phyloP scores from a whole-genome alignment of 2,113 vertebrate species.

The Carassius gibelio region DNA sequence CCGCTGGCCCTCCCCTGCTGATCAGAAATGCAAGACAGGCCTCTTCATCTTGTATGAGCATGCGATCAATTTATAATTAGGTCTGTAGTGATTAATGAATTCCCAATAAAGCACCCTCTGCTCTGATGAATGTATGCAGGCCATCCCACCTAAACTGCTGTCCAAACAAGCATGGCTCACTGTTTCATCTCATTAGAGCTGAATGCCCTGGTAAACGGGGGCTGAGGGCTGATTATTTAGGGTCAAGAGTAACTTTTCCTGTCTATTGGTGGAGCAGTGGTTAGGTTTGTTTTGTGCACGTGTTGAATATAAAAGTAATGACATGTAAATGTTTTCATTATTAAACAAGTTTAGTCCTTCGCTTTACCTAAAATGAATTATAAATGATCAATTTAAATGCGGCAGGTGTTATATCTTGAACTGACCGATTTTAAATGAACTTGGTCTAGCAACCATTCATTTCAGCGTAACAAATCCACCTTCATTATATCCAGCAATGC shows the following conservation, averaged over 20 bases:
- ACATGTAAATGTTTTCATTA: background rate
- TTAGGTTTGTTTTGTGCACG: background rate
- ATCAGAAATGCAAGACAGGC: conserved; percentile 54
- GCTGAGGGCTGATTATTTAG: conserved; percentile 16
- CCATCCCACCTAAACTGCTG: conserved; percentile 56
- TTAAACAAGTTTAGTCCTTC: background rate
- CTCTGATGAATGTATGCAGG: conserved; percentile 59
- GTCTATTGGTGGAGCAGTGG: background rate
- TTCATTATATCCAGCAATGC: background rate
- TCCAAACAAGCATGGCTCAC: conserved; percentile 54
- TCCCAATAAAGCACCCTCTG: conserved; percentile 48
- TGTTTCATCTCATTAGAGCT: conserved; percentile 53
- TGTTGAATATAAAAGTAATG: background rate
- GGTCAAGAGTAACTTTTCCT: conserved; percentile 8
- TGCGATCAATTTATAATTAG: conserved; percentile 62
- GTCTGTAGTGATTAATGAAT: conserved; percentile 58
- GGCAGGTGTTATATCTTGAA: background rate
- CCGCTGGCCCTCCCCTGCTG: conserved; percentile 28
- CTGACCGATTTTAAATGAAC: background rate
- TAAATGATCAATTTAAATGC: background rate
- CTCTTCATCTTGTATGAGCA: conserved; percentile 59
- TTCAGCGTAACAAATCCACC: too few relatives aligned
- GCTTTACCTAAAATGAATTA: background rate
- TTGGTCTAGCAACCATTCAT: background rate
- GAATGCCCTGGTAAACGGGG: conserved; percentile 24